These are phyloP conservation scores for Drosophila demipolita DNA, from an alignment of 2,888 invertebrate species.

Conservation along the genomic window DNA sequence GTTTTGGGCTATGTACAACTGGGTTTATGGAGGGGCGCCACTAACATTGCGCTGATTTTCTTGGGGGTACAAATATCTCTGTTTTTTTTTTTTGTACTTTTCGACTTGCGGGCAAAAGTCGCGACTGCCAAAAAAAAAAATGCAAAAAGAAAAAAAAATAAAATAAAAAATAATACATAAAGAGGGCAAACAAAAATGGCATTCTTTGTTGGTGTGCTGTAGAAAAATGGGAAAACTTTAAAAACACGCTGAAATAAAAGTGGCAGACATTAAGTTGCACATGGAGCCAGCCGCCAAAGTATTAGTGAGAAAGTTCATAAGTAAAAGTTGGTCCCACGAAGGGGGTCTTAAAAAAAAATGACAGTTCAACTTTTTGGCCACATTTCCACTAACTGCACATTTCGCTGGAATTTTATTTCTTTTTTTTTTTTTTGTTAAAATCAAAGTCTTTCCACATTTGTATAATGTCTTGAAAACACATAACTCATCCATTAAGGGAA, in stretches of 20 bases:
- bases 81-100: conserved; percentile 16
- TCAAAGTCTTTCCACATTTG: conserved; percentile 65
- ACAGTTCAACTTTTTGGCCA: conserved; percentile 66
- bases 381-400: conserved; percentile 55
- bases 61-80: conserved; percentile 29
- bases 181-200: conserved; percentile 43
- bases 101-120: conserved; percentile 50
- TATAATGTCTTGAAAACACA: conserved; percentile 53
- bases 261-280: conserved; percentile 67
- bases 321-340: conserved; percentile 57
- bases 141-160: neutral
- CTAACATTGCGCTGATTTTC: conserved; percentile 76
- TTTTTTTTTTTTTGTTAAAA: conserved; percentile 46
- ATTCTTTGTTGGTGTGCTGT: conserved; percentile 49
- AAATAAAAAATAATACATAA: conserved; percentile 8
- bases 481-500: conserved; percentile 45
- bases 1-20: conserved; percentile 59
- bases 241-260: conserved; percentile 65
- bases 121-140: conserved; percentile 12
- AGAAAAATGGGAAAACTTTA: conserved; percentile 77
- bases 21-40: conserved; percentile 31
- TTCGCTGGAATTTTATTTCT: neutral
- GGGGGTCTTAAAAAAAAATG: conserved; percentile 63
- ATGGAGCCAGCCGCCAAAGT: conserved; percentile 52
- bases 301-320: conserved; percentile 72